Conservation (phyloP, 2,888 invertebrate species). For the Exephanes ischioxanthus region DNA sequence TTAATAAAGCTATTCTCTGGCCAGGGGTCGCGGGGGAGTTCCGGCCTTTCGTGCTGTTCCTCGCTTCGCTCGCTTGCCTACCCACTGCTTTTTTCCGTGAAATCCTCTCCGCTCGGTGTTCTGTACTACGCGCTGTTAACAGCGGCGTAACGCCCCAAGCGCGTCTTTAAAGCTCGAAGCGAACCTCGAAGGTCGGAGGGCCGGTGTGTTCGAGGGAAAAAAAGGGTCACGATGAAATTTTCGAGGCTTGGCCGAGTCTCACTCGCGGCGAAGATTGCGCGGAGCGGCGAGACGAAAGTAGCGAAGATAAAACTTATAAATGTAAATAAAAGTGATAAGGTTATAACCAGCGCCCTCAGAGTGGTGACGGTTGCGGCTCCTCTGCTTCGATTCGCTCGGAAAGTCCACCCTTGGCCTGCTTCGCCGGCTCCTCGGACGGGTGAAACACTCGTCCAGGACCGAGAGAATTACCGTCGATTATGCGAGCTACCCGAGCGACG, state of each 20-base stretch:
- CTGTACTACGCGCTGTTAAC: conserved; percentile 3
- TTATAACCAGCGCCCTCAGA: conserved; percentile 7
- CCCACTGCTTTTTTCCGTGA: conserved; percentile 20
- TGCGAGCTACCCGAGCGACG: conserved; percentile 57
- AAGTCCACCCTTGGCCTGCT: conserved; percentile 10
- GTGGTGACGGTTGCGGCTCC: neutral
- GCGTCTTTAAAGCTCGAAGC: neutral
- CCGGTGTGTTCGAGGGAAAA: conserved; percentile 31
- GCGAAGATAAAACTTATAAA: conserved; percentile 72
- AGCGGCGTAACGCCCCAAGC: neutral
- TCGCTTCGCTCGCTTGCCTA: neutral
- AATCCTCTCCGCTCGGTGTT: conserved; percentile 51
- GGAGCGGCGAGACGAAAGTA: conserved; percentile 43
- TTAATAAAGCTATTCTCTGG: conserved; percentile 65
- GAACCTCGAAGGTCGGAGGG: neutral
- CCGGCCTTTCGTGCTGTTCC: conserved; percentile 33
- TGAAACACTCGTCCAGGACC: neutral
- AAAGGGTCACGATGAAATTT: conserved; percentile 65
- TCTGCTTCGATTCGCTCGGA: neutral
- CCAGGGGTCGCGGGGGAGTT: conserved; percentile 61
- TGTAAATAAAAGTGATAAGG: conserved; percentile 54
- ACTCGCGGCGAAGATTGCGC: conserved; percentile 64
- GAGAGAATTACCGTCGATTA: conserved; percentile 71
- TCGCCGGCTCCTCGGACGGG: neutral
- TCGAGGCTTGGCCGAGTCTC: conserved; percentile 62